Conservation (phyloP, 2,888 invertebrate species). For the Luperina testacea region DNA sequence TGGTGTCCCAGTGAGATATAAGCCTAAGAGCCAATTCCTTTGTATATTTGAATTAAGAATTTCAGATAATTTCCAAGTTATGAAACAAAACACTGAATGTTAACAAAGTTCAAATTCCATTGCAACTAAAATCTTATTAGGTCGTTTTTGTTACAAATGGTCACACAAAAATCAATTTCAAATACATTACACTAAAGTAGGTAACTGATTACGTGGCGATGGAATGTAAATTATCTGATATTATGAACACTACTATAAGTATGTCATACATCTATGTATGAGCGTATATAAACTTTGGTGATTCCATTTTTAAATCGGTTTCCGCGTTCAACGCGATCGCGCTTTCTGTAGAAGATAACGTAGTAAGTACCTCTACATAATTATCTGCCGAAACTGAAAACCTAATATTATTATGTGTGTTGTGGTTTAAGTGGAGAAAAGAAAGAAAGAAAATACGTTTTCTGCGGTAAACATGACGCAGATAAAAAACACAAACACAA, state of each 20-base stretch:
- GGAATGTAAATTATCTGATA: background rate
- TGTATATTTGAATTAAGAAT: too few species aligned
- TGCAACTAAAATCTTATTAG: too few species aligned
- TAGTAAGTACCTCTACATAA: conserved; percentile 11
- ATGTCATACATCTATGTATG: conserved; percentile 7
- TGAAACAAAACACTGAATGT: too few species aligned
- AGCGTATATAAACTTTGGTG: conserved; percentile 24
- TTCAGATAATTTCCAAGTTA: too few species aligned
- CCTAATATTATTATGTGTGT: background rate
- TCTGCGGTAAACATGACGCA: too few species aligned
- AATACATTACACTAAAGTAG: too few species aligned
- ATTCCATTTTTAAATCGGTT: conserved; percentile 42
- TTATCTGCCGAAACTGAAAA: background rate
- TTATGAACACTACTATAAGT: too few species aligned
- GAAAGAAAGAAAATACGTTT: too few species aligned
- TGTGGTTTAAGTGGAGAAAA: background rate
- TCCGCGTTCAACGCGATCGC: conserved; percentile 11
- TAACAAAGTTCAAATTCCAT: background rate
- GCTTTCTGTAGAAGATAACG: conserved; percentile 3
- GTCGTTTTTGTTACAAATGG: too few species aligned
- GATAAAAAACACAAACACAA: too few species aligned
- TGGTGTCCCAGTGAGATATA: too few species aligned
- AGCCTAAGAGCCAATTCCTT: background rate
- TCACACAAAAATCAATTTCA: too few species aligned
- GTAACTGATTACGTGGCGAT: background rate